Evolutionary conservation across 1,140 invertebrate genomes (phyloP).

Genomic region (Phenacoccus solenopsis): DNA sequence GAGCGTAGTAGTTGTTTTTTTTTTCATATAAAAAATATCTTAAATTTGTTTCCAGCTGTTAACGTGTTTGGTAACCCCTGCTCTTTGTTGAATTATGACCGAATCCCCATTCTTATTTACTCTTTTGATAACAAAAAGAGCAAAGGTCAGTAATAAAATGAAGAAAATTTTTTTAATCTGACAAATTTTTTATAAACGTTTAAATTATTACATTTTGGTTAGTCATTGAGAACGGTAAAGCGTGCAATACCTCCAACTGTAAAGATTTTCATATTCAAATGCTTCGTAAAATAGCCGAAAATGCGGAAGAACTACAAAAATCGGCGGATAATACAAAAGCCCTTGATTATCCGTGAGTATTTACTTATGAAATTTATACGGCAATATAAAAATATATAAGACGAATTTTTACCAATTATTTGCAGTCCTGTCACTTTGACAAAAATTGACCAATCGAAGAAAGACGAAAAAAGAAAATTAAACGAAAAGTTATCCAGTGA

Average conservation of each 20-base stretch:
- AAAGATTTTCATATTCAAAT: background rate
- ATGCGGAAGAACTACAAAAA: background rate
- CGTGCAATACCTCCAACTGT: too few relatives aligned
- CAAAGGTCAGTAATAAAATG: background rate
- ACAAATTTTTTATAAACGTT: too few relatives aligned
- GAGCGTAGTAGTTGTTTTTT: too few relatives aligned
- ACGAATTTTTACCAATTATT: background rate
- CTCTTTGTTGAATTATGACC: background rate
- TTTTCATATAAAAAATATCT: conserved; percentile 19
- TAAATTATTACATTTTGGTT: too few relatives aligned
- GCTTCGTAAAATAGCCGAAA: background rate
- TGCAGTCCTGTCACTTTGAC: background rate
- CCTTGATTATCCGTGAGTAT: conserved; percentile 5
- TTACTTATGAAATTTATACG: background rate
- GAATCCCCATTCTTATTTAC: conserved; percentile 9
- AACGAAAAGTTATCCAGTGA: background rate
- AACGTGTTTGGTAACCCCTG: background rate
- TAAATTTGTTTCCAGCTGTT: background rate
- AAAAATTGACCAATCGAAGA: background rate
- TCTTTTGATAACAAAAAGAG: background rate
- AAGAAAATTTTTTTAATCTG: too few relatives aligned
- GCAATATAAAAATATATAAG: background rate
- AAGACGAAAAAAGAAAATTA: background rate
- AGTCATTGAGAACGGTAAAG: too few relatives aligned
- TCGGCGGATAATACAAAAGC: background rate